Evolutionary conservation across 2,797 vertebrate species (phyloP), one percentile per base, ranked within the genome.

Genomic region (Acanthiza pusilla): DNA sequence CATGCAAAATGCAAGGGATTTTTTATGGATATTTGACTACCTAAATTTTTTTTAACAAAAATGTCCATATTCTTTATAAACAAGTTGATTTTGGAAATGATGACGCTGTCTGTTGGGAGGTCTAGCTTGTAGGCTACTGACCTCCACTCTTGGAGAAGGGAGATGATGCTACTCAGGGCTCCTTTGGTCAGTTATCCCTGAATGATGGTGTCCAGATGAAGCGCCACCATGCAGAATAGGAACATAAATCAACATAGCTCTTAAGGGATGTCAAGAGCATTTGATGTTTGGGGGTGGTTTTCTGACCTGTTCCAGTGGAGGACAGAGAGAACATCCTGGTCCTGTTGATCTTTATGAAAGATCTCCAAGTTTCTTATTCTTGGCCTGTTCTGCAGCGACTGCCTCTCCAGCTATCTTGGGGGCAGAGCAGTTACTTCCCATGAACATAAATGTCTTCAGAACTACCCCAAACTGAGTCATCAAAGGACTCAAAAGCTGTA

Each of bases 1-100:
- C 5, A 34, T 29, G 19, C 13, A 48, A 75, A 87, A 53, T 36
- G 8, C 6, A 32, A 42, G 1, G 5, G 4, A 2, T 0, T 0
- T 2, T 45, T 53, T n/a, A 60, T 20, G 6, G 32, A 23, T 65
- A 57, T 75, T 55, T 72, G 14, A 65, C 9, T 22, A 30, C 12
- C 30, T 27, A 65, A 61, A 55, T 40, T 4, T 5, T 5, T 89
- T 58, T 10, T 32, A 29, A 32, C 9, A 3, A 32, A 89, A 70
- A 13, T 4, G 2, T 23, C 2, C 8, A 9, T 32, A 65, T 62
- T 54, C 18, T 47, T 71, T 71, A 38, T 5, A 70, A 70, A 40
- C 3, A 65, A 38, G 3, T 47, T 51, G 7, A 40, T 87, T 86
- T 84, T 34, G 10, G 13, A 87, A 85, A 75, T 23, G 1, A 23